A percentile compares a stretch with the other conserved stretches of the same genome.
Evolutionary conservation across 2,888 invertebrate species (phyloP).

Genomic region (Heliconius charithonia): DNA sequence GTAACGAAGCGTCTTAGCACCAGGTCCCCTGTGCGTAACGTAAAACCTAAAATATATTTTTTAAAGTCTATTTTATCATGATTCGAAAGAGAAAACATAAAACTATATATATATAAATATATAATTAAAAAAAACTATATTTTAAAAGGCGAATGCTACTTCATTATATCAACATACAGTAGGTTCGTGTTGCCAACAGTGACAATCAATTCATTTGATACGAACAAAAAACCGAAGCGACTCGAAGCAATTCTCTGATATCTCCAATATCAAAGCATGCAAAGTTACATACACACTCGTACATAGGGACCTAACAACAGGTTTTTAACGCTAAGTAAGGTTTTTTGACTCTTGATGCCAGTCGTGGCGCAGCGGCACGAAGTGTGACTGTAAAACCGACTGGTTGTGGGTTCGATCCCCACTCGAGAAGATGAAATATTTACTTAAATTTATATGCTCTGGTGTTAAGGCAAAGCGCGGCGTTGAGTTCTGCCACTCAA

Average conservation of each 20-base stretch:
- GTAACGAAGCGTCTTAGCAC: too few relatives aligned
- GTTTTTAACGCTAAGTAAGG: constrained; percentile 13
- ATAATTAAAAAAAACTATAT: constrained; percentile 22
- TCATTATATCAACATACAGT: constrained; percentile 49
- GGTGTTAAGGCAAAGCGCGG: too few relatives aligned
- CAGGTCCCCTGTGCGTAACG: too few relatives aligned
- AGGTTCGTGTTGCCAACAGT: constrained; percentile 54
- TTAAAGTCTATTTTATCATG: not conserved
- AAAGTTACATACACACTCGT: not conserved
- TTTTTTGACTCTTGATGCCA: constrained; percentile 6
- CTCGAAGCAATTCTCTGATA: constrained; percentile 34
- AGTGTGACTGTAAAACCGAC: too few relatives aligned
- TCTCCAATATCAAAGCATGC: constrained; percentile 34
- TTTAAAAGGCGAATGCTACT: constrained; percentile 34
- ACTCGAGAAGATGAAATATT: too few relatives aligned
- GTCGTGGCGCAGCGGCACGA: too few relatives aligned
- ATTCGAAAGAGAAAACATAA: not conserved
- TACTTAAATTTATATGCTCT: too few relatives aligned
- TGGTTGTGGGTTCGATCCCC: too few relatives aligned
- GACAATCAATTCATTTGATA: constrained; percentile 45
- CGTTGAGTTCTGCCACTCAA: too few relatives aligned
- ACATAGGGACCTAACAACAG: constrained; percentile 1
- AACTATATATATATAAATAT: not conserved
- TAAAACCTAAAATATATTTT: not conserved
- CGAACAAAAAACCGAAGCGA: constrained; percentile 41